These are phyloP conservation scores for Brachionus paranguensis DNA, from an alignment of 1,140 invertebrate genomes.

Conservation along the genomic window DNA sequence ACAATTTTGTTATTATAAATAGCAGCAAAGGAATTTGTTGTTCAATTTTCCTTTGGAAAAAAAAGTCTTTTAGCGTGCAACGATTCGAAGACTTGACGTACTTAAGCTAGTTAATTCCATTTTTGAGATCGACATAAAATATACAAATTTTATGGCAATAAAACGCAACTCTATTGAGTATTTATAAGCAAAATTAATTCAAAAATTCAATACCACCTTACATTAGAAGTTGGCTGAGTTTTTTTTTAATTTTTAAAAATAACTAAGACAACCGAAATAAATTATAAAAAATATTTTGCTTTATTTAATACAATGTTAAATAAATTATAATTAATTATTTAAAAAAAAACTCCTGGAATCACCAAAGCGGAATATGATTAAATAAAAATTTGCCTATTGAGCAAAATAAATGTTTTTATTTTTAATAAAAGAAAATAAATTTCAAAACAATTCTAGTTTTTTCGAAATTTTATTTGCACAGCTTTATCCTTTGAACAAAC, in stretches of 20 bases:
- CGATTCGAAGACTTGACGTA: neutral
- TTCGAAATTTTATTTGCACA: neutral
- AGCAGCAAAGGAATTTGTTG: neutral
- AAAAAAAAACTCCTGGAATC: neutral
- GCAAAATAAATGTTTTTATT: neutral
- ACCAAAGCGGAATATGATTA: neutral
- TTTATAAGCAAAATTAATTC: neutral
- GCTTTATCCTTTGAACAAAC: neutral
- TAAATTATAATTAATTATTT: conserved; percentile 20
- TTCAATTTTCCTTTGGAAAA: neutral
- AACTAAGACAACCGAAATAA: conserved; percentile 33
- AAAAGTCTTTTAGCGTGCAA: neutral
- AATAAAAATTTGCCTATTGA: neutral
- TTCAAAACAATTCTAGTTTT: neutral
- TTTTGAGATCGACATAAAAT: neutral
- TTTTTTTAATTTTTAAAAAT: neutral
- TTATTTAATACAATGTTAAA: neutral
- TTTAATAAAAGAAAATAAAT: neutral
- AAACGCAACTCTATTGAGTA: neutral
- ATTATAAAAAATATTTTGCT: neutral
- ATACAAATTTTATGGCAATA: neutral
- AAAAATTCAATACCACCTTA: neutral
- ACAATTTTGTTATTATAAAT: neutral
- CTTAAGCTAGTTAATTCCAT: neutral
- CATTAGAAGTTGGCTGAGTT: neutral